These are phyloP conservation scores for Arothron firmamentum DNA, from an alignment of 2,113 vertebrate species.

Conservation along the genomic window DNA sequence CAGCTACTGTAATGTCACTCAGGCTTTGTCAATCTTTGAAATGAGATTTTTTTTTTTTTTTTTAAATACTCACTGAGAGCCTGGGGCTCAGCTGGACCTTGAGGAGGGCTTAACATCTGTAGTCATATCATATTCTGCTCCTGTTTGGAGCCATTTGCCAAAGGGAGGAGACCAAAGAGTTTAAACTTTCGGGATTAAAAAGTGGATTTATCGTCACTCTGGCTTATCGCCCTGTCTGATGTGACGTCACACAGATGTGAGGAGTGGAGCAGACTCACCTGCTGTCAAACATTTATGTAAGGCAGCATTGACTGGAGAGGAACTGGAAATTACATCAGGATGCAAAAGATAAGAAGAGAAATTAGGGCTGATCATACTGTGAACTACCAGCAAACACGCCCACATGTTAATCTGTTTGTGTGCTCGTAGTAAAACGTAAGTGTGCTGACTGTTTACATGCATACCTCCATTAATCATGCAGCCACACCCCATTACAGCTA, in stretches of 20 bases:
- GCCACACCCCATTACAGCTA: too few species aligned
- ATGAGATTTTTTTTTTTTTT: too few species aligned
- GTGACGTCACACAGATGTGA: neutral
- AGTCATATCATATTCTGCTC: neutral
- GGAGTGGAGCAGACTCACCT: neutral
- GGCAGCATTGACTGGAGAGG: neutral
- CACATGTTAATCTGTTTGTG: neutral
- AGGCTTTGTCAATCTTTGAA: too few species aligned
- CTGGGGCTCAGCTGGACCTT: neutral
- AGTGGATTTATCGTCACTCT: neutral
- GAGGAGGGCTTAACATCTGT: neutral
- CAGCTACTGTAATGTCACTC: neutral
- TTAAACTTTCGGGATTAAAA: neutral
- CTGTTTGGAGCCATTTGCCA: neutral
- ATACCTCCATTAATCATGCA: neutral
- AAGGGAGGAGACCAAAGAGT: neutral
- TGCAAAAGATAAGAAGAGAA: neutral
- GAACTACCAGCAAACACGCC: neutral
- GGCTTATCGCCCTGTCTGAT: neutral
- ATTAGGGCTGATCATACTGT: neutral
- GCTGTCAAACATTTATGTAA: neutral
- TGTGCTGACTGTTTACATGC: neutral
- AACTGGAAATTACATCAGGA: neutral
- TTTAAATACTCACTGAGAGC: too few species aligned
- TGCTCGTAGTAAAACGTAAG: neutral